Conservation (phyloP, 2,113 vertebrate genomes). For the Ploceus nigricollis region DNA sequence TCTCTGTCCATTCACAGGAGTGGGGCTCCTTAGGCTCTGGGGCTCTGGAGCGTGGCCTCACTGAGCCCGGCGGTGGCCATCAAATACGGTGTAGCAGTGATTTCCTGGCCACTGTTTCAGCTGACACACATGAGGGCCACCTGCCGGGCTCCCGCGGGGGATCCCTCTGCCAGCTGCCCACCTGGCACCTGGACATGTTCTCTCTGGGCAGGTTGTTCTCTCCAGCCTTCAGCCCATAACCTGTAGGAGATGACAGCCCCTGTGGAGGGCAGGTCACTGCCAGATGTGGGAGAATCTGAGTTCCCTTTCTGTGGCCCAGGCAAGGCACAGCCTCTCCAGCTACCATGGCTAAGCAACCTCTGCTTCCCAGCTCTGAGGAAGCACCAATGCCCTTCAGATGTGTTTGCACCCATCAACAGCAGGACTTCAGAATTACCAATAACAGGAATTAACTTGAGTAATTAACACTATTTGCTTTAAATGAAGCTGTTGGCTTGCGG, state of each 20-base stretch:
- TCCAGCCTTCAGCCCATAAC: not conserved
- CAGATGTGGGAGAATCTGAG: not conserved
- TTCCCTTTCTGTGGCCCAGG: not conserved
- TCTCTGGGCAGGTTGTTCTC: not conserved
- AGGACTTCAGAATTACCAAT: no score
- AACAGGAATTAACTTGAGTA: not conserved
- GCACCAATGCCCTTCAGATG: not conserved
- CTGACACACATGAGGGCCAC: rapidly evolving
- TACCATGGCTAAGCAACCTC: rapidly evolving
- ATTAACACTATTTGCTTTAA: not conserved
- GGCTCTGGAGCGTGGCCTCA: rapidly evolving
- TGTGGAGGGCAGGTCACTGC: not conserved
- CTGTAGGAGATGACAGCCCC: not conserved
- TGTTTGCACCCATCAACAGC: not conserved
- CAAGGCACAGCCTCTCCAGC: not conserved
- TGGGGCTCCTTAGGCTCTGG: rapidly evolving
- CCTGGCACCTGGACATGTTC: rapidly evolving
- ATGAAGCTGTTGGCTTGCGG: not conserved
- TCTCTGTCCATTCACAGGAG: rapidly evolving
- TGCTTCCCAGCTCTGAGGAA: not conserved
- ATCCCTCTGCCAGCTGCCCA: not conserved
- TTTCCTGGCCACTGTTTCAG: not conserved
- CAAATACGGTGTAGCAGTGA: rapidly evolving
- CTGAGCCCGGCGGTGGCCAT: not conserved
- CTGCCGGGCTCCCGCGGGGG: not conserved